phyloP scores from a whole-genome alignment of 2,113 vertebrate species.

The Anarrhichthys ocellatus region DNA sequence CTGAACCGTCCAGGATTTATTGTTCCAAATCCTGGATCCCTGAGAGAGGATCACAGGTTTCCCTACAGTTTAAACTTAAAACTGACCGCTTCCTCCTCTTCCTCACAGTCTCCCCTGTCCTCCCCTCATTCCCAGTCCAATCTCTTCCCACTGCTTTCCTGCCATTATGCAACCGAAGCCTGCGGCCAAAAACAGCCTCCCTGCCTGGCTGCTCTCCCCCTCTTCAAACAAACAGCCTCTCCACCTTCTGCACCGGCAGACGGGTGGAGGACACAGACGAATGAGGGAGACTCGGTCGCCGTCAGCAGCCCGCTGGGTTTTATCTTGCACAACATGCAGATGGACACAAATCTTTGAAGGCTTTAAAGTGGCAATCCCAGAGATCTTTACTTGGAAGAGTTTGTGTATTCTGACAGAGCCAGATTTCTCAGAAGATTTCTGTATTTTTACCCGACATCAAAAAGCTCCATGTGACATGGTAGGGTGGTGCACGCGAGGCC shows the following conservation, averaged over 20 bases:
- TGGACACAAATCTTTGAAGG: conserved; percentile 37
- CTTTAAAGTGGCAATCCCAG: neutral
- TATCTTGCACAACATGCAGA: conserved; percentile 15
- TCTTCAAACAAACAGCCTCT: conserved; percentile 56
- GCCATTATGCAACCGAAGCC: conserved; percentile 51
- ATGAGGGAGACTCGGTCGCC: neutral
- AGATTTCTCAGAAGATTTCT: neutral
- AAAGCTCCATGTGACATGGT: neutral
- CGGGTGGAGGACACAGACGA: conserved; percentile 41
- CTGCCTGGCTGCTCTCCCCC: conserved; percentile 24
- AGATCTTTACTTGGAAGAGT: neutral
- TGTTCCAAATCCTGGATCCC: neutral
- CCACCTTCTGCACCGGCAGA: conserved; percentile 37
- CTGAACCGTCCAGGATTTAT: fast-evolving
- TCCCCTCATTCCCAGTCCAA: conserved; percentile 19
- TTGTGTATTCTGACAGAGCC: neutral
- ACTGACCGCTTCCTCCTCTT: neutral
- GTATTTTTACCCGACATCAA: neutral
- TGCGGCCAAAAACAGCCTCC: conserved; percentile 37
- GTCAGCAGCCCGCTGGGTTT: neutral
- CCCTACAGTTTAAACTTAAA: neutral
- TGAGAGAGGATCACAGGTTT: conserved; percentile 1
- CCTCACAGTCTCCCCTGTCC: neutral
- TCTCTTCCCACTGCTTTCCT: conserved; percentile 59
- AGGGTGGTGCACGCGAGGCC: neutral